Evolutionary conservation across 2,888 invertebrate genomes (phyloP).

Genomic region (Spilarctia lutea): DNA sequence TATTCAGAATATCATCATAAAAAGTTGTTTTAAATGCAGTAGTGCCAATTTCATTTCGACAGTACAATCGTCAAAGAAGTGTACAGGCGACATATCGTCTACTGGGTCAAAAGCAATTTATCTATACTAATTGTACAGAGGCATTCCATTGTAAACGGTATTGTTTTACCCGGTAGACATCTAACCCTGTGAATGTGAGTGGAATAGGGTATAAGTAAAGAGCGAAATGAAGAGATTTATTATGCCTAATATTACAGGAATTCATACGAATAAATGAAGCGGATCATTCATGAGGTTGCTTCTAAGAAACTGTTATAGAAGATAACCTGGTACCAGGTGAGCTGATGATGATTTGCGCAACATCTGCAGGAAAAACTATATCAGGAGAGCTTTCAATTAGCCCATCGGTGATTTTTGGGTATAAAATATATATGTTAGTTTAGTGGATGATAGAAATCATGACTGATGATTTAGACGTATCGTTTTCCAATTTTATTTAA

Average conservation of each 20-base stretch:
- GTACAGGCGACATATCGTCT: conserved; percentile 36
- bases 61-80: conserved; percentile 7
- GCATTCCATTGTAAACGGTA: conserved; percentile 70
- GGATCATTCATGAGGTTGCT: neutral
- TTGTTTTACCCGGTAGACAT: conserved; percentile 74
- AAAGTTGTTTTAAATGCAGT: neutral
- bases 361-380: neutral
- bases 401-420: too few relatives aligned
- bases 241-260: neutral
- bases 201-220: conserved; percentile 28
- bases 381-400: neutral
- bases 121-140: conserved; percentile 74
- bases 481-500: too few relatives aligned
- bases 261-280: neutral
- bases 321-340: too few relatives aligned
- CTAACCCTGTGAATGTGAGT: conserved; percentile 49
- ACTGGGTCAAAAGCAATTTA: conserved; percentile 70
- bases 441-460: neutral
- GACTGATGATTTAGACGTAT: too few relatives aligned
- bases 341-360: too few relatives aligned
- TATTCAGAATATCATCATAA: neutral
- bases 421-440: too few relatives aligned
- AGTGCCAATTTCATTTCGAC: neutral
- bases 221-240: neutral
- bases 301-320: neutral